Conservation (phyloP, 2,797 vertebrate genomes). For the Chaenodraco wilsoni region DNA sequence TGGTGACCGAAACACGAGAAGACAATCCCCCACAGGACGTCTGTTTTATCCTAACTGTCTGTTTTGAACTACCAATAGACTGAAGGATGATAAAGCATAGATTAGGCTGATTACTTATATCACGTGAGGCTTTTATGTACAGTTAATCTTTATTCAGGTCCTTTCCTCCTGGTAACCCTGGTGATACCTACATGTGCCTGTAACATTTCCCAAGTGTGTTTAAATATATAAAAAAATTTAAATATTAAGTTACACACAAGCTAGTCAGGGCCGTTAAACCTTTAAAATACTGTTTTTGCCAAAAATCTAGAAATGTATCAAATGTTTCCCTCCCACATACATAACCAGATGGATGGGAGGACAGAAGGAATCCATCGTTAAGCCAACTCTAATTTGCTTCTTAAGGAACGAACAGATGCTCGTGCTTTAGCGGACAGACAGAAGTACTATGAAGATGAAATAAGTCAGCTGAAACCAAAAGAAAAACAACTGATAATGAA, state of each 20-base stretch:
- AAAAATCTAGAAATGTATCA: conserved; percentile 44
- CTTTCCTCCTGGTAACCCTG: conserved; percentile 53
- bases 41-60: conserved; percentile 33
- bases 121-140: conserved; percentile 54
- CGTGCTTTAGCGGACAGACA: conserved; percentile 22
- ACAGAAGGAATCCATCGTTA: conserved; percentile 27
- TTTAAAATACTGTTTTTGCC: conserved; percentile 35
- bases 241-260: conserved; percentile 13
- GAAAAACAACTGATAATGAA: neutral
- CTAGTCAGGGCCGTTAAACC: conserved; percentile 33
- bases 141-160: conserved; percentile 69
- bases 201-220: conserved; percentile 35
- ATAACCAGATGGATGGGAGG: conserved; percentile 32
- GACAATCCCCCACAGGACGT: conserved; percentile 42
- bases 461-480: conserved; percentile 48
- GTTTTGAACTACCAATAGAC: conserved; percentile 39
- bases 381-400: conserved; percentile 18
- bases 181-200: conserved; percentile 76
- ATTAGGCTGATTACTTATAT: conserved; percentile 45
- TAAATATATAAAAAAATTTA: conserved; percentile 23
- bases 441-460: conserved; percentile 17
- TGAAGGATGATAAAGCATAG: conserved; percentile 38
- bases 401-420: conserved; percentile 41
- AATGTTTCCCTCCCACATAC: conserved; percentile 46
- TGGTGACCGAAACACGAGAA: conserved; percentile 29